Base-by-base conservation (phyloP, 2,113 vertebrate genomes). In the Platanista minor region DNA sequence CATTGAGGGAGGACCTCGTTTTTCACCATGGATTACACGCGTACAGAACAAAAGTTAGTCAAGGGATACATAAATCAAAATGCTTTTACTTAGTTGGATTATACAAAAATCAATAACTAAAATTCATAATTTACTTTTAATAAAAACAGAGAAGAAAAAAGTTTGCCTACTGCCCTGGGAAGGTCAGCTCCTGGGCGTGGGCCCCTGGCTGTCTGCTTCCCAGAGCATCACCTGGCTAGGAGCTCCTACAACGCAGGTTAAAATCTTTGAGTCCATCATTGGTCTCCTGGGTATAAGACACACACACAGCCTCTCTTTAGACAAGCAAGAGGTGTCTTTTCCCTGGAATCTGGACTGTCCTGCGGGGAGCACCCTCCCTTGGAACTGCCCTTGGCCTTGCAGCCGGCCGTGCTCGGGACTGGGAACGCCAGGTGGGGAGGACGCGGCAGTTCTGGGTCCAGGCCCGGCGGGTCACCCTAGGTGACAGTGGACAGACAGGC, bases 151-250 rank as follows among this genome's bases (percentile, higher is more conserved):
- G 27, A 49, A 75, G 5, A 74, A 72, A 72, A 80, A 90, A 72
- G 4, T 12, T n/a, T 36, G 29, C 43, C 8, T 18, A 10, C 29
- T 77, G 59, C 17, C 13, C 13, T 8, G 14, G 5, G 33, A 87
- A 39, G 25, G 13, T 23, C 29, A 31, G 72, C 39, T 23, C 5
- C 0, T 1, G 52, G 33, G 17, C 54, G 14, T 8, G 6, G n/a
- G 33, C 9, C 33, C 3, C 2, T 1, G 0, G 12, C 20, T 52
- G 17, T 25, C 52, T 33, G 1, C 23, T 72, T 46, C 41, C 0
- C 23, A 77, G 25, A 21, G 18, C 14, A 39, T 6, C 66, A 14
- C 59, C 14, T 77, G 10, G 17, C 11, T 41, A 15, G 29, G 57
- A 77, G 31, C 80, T 62, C 25, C 52, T 25, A 81, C 81, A 90